Conservation (phyloP, 2,797 vertebrate species). For the Sarcophilus harrisii region DNA sequence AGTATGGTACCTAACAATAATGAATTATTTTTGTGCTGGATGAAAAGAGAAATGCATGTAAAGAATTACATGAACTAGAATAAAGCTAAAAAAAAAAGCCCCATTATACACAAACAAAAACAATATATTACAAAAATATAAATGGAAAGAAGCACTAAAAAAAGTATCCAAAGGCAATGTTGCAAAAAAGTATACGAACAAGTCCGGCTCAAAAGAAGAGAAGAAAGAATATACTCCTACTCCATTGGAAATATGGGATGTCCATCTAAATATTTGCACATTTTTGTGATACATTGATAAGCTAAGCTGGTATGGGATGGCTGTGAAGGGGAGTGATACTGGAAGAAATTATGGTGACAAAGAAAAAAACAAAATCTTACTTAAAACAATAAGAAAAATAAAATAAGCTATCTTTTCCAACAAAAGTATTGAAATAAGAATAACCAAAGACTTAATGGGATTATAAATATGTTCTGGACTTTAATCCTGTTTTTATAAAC, state of each 20-base stretch:
- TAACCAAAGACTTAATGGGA: not conserved
- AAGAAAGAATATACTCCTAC: not conserved
- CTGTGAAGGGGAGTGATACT: not conserved
- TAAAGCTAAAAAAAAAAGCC: not conserved
- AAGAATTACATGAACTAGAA: not conserved
- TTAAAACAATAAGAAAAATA: not conserved
- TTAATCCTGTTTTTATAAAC: not conserved
- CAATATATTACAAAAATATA: not conserved
- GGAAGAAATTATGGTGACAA: not conserved
- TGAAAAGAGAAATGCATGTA: not conserved
- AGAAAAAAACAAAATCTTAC: not conserved
- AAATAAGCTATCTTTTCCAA: not conserved
- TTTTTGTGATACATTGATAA: not conserved
- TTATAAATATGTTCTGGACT: not conserved
- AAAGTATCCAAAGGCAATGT: not conserved
- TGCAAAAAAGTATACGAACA: not conserved
- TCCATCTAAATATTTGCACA: not conserved
- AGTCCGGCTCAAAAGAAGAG: not conserved
- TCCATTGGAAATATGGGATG: not conserved
- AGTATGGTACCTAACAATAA: not conserved
- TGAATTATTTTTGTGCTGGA: not conserved
- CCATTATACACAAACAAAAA: not conserved
- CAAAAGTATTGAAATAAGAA: not conserved
- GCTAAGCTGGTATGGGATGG: not conserved
- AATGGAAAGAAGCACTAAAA: not conserved